phyloP scores from a whole-genome alignment of 2,113 vertebrate species.

The Urocitellus parryii region DNA sequence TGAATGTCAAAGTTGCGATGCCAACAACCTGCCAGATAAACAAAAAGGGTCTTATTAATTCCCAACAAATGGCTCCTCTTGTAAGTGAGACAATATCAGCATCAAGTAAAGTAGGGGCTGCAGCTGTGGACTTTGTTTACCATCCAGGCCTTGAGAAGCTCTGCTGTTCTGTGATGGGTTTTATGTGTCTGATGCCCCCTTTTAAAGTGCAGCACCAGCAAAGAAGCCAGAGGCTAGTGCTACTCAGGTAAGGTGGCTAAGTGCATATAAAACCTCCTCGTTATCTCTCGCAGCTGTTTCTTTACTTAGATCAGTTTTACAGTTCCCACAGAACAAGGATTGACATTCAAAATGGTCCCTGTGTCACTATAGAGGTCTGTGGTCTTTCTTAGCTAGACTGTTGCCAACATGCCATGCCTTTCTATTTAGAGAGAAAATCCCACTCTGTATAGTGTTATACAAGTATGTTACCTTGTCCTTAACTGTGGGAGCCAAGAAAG shows the following conservation, averaged over 20 bases:
- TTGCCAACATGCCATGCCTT: background rate
- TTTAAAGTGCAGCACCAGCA: background rate
- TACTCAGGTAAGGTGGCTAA: background rate
- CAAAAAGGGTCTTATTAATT: background rate
- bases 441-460: background rate
- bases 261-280: rapidly evolving
- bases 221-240: background rate
- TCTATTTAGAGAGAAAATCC: slow-evolving; percentile 8
- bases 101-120: background rate
- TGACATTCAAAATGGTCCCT: background rate
- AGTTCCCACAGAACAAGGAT: background rate
- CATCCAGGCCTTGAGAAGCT: background rate
- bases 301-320: background rate
- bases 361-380: background rate
- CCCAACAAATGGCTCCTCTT: background rate
- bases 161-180: background rate
- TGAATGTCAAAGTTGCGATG: background rate
- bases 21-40: background rate
- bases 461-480: background rate
- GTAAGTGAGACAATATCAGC: background rate
- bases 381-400: background rate
- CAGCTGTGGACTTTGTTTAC: background rate
- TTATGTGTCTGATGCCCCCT: background rate
- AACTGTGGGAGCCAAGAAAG: background rate
- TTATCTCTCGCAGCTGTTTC: background rate